A percentile compares a stretch with the other conserved stretches of the same genome.
Conservation (phyloP, 1,140 invertebrate genomes). For the Magallana angulata region DNA sequence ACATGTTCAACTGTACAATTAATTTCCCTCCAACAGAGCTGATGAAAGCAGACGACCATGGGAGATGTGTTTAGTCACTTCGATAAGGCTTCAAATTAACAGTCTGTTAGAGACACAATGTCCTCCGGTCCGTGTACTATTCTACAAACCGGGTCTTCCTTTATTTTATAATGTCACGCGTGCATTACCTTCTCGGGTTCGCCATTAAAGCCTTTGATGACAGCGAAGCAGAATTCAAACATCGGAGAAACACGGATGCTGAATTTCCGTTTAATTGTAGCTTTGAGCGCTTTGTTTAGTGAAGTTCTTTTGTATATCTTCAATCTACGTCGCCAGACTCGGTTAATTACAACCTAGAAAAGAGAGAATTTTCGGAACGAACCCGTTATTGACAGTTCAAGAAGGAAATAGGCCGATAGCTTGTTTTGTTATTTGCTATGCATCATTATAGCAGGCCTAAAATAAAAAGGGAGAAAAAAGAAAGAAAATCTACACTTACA, state of each 20-base stretch:
- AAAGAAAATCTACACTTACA: too few species aligned
- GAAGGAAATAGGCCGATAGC: background rate
- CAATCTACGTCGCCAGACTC: background rate
- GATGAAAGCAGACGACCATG: background rate
- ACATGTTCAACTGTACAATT: background rate
- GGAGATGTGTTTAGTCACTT: background rate
- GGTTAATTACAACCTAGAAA: background rate
- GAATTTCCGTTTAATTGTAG: constrained; percentile 30
- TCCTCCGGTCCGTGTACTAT: background rate
- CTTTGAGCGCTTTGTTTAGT: constrained; percentile 4
- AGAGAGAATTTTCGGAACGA: background rate
- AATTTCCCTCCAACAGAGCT: background rate
- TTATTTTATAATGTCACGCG: constrained; percentile 15
- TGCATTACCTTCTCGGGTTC: background rate
- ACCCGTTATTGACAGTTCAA: background rate
- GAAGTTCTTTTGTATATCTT: background rate
- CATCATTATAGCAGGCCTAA: too few species aligned
- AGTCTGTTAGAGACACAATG: background rate
- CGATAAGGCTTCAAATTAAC: constrained; percentile 14
- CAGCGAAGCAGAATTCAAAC: constrained; percentile 20
- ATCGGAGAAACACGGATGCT: constrained; percentile 29
- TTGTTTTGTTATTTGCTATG: too few species aligned
- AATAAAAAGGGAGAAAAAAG: too few species aligned
- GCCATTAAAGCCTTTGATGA: constrained; percentile 18
- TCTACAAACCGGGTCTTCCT: background rate